Evolutionary conservation across 1,140 invertebrate genomes (phyloP), one percentile per base, ranked within the genome.

Genomic region (Rhopalosiphum maidis): DNA sequence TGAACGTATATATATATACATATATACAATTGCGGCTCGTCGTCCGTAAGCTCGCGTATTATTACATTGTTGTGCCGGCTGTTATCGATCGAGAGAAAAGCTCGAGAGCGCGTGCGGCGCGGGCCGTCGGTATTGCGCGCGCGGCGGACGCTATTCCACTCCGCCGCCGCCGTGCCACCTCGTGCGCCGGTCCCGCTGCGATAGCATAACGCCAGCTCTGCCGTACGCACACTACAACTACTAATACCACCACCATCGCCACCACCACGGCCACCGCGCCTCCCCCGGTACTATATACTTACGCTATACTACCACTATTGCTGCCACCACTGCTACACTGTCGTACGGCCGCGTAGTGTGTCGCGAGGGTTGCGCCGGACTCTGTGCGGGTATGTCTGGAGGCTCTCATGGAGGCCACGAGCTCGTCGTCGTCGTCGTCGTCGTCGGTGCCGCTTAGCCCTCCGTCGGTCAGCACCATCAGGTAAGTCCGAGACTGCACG

Each of bases 381-480:
- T 92, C 91, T 82, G 91, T 85, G 91, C 91, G 91, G 91, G 91
- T 55, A 93, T 93, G 91, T 93, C 91, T 85, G 91, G 82, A 55
- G n/a, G 90, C 77, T 87, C 90, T 77, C 94, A 94, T 94, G 94
- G 94, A 94, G 94, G 91, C 94, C 23, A 93, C 94, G 60, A 94
- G 94, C 94, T 94, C 94, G 83, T 93, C 94, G 83, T 86, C 85
- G 48, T 68, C 89, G 25, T 90, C 89, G 89, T 68, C 89, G 89
- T 68, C 89, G 89, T 60, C 89, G 37, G 37, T 55, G 7, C 89
- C 89, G 89, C 89, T 90, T 90, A 90, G 89, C 23, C 89, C 89
- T 30, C 37, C 89, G 89, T 43, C 55, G 25, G 55, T 30, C 55
- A 41, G 37, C 89, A 43, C 55, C 89, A 68, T 90, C 89, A 43